Conservation (phyloP, 1,140 invertebrate genomes). For the Choristoneura fumiferana region DNA sequence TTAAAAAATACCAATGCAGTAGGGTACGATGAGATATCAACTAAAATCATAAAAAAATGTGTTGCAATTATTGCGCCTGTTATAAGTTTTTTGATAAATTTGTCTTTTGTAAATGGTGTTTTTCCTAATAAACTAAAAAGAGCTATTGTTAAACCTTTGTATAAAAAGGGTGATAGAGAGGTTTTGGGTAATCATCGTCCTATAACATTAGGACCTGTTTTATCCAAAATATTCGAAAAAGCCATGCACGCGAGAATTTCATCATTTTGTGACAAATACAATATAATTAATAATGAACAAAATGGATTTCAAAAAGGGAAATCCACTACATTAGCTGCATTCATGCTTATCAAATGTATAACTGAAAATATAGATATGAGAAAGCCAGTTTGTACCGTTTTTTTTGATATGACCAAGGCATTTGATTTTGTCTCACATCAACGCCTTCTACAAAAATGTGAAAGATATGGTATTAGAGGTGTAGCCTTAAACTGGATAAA, state of each 20-base stretch:
- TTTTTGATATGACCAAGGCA: no score
- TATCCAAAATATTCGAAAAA: constrained; percentile 10
- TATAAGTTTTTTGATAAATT: background rate
- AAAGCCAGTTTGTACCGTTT: no score
- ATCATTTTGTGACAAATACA: background rate
- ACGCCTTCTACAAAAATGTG: no score
- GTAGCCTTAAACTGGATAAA: no score
- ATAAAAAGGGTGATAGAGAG: background rate
- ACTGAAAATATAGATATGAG: no score
- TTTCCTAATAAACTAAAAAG: constrained; percentile 6
- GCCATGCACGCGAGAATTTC: no score
- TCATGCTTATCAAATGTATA: no score
- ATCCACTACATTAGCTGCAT: no score
- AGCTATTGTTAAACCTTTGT: background rate
- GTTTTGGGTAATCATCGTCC: constrained; percentile 1
- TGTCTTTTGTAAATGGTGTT: background rate
- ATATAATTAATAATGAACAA: constrained; percentile 11
- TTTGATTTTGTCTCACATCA: no score
- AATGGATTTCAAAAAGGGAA: no score
- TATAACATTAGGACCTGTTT: background rate
- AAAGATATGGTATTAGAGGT: no score
- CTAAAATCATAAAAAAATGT: background rate
- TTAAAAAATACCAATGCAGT: background rate
- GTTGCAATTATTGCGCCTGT: background rate
- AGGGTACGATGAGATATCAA: background rate